These are phyloP conservation scores for Actenoides hombroni DNA, from an alignment of 2,113 vertebrate genomes.

Conservation along the genomic window DNA sequence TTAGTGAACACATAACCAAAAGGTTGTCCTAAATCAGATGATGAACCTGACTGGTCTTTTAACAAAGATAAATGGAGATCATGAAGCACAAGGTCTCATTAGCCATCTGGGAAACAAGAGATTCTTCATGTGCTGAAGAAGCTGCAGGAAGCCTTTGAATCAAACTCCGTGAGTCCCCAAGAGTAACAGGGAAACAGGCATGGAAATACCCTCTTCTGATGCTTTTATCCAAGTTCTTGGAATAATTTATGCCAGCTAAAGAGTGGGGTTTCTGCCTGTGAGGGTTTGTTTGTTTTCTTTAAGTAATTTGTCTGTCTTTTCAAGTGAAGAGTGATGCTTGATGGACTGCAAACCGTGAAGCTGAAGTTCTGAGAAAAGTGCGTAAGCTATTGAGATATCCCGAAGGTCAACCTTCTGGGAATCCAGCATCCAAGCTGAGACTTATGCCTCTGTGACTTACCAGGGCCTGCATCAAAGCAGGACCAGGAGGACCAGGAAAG, in stretches of 20 bases:
- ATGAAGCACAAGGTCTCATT: background rate
- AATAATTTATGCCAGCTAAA: background rate
- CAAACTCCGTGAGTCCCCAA: background rate
- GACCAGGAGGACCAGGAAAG: background rate
- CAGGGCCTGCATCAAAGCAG: background rate
- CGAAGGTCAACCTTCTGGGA: background rate
- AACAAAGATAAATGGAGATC: background rate
- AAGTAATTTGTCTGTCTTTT: background rate
- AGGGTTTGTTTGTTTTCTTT: background rate
- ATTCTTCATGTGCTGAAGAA: background rate
- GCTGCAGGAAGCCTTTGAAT: background rate
- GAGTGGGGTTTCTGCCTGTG: background rate
- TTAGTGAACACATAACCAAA: background rate
- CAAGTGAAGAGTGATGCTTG: background rate
- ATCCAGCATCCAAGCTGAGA: background rate
- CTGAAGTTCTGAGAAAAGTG: background rate
- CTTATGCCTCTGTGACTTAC: background rate
- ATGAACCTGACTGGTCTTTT: background rate
- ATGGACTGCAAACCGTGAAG: background rate
- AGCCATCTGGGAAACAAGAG: background rate
- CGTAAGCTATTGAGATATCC: background rate
- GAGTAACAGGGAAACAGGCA: background rate
- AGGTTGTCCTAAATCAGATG: background rate
- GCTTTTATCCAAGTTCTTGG: background rate
- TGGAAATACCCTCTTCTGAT: background rate